Percentiles rank a stretch among this genome's conserved stretches.
These are phyloP conservation scores for Cloeon dipterum DNA, from an alignment of 2,888 invertebrate species.

Conservation along the genomic window DNA sequence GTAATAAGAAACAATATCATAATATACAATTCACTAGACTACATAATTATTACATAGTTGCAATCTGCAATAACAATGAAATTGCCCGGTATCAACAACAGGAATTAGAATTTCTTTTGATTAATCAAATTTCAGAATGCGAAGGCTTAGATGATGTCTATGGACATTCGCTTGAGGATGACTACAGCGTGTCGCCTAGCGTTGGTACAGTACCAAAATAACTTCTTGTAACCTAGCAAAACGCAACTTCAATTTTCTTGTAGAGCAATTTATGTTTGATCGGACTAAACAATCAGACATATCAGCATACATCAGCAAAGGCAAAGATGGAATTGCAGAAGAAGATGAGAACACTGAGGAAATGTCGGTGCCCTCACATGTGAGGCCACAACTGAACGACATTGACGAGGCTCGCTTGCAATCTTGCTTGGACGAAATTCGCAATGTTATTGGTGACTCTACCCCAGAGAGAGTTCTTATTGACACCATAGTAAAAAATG, in stretches of 20 bases:
- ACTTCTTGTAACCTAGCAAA: too few relatives aligned
- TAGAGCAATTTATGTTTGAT: slow-evolving; percentile 58
- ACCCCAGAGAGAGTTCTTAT: slow-evolving; percentile 47
- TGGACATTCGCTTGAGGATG: slow-evolving; percentile 86
- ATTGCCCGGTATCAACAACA: too few relatives aligned
- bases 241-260: too few relatives aligned
- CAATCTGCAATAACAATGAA: too few relatives aligned
- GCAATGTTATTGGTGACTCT: slow-evolving; percentile 54
- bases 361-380: slow-evolving; percentile 12
- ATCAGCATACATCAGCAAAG: slow-evolving; percentile 44
- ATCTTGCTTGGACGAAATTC: slow-evolving; percentile 64
- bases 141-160: slow-evolving; percentile 79
- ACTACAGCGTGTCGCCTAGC: slow-evolving; percentile 72
- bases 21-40: too few relatives aligned
- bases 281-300: slow-evolving; percentile 33
- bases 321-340: slow-evolving; percentile 40
- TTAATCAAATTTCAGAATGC: slow-evolving; percentile 34
- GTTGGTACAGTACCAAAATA: too few relatives aligned
- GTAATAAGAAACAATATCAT: too few relatives aligned
- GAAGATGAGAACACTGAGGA: slow-evolving; percentile 41
- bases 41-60: too few relatives aligned
- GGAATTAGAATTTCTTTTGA: slow-evolving; percentile 6
- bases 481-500: slow-evolving; percentile 42
- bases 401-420: slow-evolving; percentile 48
- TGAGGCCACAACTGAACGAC: slow-evolving; percentile 29